These are phyloP conservation scores for Salminus brasiliensis DNA, from an alignment of 2,113 vertebrate species.

Conservation along the genomic window DNA sequence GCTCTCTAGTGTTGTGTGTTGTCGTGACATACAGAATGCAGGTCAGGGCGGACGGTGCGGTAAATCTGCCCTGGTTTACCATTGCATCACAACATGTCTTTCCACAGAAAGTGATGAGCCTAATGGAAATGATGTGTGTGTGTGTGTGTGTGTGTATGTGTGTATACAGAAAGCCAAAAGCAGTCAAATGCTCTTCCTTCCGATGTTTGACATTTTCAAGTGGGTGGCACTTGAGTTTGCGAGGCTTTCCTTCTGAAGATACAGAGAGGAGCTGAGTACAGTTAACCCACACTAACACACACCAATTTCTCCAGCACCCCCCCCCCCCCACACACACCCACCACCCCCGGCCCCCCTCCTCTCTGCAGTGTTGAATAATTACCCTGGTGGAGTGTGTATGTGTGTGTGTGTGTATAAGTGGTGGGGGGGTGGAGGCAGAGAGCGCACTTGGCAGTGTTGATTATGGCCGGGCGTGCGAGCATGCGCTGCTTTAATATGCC, in stretches of 20 bases:
- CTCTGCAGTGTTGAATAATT: constrained; percentile 33
- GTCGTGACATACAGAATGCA: constrained; percentile 18
- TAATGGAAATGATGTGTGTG: constrained; percentile 48
- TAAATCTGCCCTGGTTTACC: constrained; percentile 45
- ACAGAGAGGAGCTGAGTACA: constrained; percentile 24
- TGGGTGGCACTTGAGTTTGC: constrained; percentile 45
- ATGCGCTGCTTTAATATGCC: constrained; percentile 33
- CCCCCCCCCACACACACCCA: not conserved
- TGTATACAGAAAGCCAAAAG: constrained; percentile 29
- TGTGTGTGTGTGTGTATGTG: constrained; percentile 31
- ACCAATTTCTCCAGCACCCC: constrained; percentile 8
- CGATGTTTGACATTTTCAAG: constrained; percentile 50
- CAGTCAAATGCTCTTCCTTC: constrained; percentile 39
- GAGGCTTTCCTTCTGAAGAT: constrained; percentile 29
- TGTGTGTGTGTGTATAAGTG: no score
- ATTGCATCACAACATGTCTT: not conserved
- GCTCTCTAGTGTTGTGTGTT: not conserved
- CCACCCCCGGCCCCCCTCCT: not conserved
- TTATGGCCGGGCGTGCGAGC: constrained; percentile 29
- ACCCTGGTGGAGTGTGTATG: not conserved
- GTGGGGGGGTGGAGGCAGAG: constrained; percentile 22
- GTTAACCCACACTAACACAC: not conserved
- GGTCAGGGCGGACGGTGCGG: constrained; percentile 5
- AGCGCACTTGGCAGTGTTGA: constrained; percentile 37
- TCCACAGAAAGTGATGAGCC: constrained; percentile 55